Percentiles rank a stretch among this genome's conserved stretches.
phyloP scores from a whole-genome alignment of 2,888 invertebrate species.

The Drosophila histrio region DNA sequence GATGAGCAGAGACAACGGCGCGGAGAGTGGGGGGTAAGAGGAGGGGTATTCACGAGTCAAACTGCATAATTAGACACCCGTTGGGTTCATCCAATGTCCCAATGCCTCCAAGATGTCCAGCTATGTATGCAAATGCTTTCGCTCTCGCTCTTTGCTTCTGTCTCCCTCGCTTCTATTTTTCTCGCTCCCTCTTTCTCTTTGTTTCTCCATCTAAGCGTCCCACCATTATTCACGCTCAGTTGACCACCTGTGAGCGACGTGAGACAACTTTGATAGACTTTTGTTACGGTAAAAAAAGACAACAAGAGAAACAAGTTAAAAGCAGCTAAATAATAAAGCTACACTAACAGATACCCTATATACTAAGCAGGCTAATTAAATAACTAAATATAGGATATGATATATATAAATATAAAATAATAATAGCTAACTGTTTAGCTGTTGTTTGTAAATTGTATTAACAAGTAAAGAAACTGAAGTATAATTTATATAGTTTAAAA shows the following conservation, averaged over 20 bases:
- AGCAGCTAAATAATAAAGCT: background rate
- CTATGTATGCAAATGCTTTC: slow-evolving; percentile 50
- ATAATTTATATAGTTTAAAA: no score
- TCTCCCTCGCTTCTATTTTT: background rate
- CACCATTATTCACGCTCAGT: slow-evolving; percentile 81
- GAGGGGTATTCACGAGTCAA: slow-evolving; percentile 22
- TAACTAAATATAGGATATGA: background rate
- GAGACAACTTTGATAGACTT: slow-evolving; percentile 56
- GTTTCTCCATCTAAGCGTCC: background rate
- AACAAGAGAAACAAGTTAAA: slow-evolving; percentile 2
- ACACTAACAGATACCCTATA: slow-evolving; percentile 1
- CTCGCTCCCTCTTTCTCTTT: background rate
- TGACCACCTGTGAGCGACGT: slow-evolving; percentile 80
- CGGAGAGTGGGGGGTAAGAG: background rate
- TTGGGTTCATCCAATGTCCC: slow-evolving; percentile 27
- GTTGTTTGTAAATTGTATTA: no score
- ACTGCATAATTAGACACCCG: slow-evolving; percentile 77
- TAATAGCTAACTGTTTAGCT: no score
- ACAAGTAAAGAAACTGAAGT: no score
- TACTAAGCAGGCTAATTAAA: background rate
- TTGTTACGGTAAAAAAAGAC: slow-evolving; percentile 48
- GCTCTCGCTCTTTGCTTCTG: background rate
- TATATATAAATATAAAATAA: background rate
- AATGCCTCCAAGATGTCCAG: slow-evolving; percentile 34
- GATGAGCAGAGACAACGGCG: slow-evolving; percentile 70